phyloP scores from a whole-genome alignment of 2,113 vertebrate genomes.

The Labeo rohita region DNA sequence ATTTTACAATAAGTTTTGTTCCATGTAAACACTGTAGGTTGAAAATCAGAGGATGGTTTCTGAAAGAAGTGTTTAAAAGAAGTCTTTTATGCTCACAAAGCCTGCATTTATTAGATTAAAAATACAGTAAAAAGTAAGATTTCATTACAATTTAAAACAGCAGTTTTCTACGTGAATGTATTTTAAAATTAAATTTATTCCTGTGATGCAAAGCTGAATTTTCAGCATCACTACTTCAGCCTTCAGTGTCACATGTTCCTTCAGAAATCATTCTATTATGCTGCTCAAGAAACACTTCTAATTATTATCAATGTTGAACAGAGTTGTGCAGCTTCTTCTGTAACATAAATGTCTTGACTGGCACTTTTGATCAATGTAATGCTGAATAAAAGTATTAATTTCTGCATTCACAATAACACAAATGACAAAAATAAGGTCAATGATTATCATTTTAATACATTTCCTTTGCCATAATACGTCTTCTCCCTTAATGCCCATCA shows the following conservation, averaged over 20 bases:
- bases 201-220: background rate
- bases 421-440: background rate
- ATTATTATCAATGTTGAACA: background rate
- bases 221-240: background rate
- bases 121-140: too few relatives aligned
- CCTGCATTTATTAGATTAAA: too few relatives aligned
- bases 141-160: too few relatives aligned
- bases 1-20: too few relatives aligned
- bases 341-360: background rate
- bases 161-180: too few relatives aligned
- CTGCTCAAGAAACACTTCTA: background rate
- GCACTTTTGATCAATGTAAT: too few relatives aligned
- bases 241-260: background rate
- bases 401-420: background rate
- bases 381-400: background rate
- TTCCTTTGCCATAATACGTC: background rate
- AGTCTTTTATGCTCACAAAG: too few relatives aligned
- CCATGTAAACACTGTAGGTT: too few relatives aligned
- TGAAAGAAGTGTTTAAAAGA: too few relatives aligned
- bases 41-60: too few relatives aligned
- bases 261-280: background rate
- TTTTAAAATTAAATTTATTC: too few relatives aligned
- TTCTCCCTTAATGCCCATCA: background rate
- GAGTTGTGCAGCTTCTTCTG: background rate
- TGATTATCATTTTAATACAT: background rate